Conservation (phyloP, 2,888 invertebrate genomes). For the Tridacna gigas region DNA sequence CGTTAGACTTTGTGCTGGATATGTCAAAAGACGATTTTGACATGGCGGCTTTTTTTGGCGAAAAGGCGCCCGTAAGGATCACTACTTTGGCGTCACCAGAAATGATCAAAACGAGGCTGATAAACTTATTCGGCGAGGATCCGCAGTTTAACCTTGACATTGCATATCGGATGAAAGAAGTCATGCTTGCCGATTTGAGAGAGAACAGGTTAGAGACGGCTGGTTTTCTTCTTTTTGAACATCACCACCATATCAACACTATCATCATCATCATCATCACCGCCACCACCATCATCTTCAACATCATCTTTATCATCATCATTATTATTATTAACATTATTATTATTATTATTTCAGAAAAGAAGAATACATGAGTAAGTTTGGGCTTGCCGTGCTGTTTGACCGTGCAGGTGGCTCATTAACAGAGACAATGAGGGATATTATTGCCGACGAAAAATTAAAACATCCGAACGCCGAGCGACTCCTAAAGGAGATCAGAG, state of each 20-base stretch:
- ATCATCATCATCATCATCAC: no score
- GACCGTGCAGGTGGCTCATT: constrained; percentile 34
- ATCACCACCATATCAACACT: no score
- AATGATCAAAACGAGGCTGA: constrained; percentile 34
- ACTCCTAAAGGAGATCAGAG: constrained; percentile 24
- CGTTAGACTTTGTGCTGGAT: constrained; percentile 43
- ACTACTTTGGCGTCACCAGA: constrained; percentile 44
- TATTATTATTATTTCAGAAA: constrained; percentile 30
- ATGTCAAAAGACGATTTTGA: constrained; percentile 41
- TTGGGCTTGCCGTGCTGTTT: constrained; percentile 40
- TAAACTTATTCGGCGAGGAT: constrained; percentile 42
- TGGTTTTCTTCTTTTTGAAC: no score
- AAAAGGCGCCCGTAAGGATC: constrained; percentile 37
- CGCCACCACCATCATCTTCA: no score
- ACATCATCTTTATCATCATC: no score
- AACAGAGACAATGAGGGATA: constrained; percentile 32
- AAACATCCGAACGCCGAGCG: constrained; percentile 28
- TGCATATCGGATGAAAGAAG: constrained; percentile 39
- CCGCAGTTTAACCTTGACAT: constrained; percentile 36
- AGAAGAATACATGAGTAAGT: constrained; percentile 49
- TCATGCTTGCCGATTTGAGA: constrained; percentile 40
- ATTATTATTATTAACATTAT: no score
- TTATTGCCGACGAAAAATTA: constrained; percentile 8
- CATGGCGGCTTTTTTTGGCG: constrained; percentile 40
- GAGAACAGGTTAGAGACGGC: constrained; percentile 13